Percentiles rank a stretch among this genome's conserved stretches.
These are phyloP conservation scores for Mimachlamys varia DNA, from an alignment of 2,888 invertebrate genomes.

Conservation along the genomic window DNA sequence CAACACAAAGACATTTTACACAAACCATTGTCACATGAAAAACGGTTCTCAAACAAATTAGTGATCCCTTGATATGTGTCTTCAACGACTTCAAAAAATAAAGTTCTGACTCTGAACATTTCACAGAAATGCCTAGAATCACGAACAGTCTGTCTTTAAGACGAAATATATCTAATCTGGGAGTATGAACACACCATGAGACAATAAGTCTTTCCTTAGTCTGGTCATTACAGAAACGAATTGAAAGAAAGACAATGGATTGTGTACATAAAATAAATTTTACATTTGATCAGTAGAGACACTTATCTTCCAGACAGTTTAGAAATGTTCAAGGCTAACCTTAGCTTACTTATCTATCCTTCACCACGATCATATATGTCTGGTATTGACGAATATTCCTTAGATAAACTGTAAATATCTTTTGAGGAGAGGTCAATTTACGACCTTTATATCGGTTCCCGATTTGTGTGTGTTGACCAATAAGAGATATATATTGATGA, in stretches of 20 bases:
- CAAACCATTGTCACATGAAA: neutral
- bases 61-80: neutral
- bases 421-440: too few species aligned
- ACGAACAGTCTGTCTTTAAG: neutral
- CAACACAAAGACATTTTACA: neutral
- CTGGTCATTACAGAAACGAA: neutral
- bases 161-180: neutral
- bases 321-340: neutral
- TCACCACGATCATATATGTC: neutral
- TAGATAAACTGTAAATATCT: too few species aligned
- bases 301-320: neutral
- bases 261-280: neutral
- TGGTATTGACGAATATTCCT: neutral
- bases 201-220: neutral
- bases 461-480: too few species aligned
- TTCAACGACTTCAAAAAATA: neutral
- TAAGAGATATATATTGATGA: too few species aligned
- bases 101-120: neutral
- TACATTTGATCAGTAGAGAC: neutral
- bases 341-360: neutral
- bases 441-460: too few species aligned
- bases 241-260: neutral
- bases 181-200: neutral
- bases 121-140: neutral
- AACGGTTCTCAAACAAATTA: too few species aligned